Base-by-base conservation (phyloP, 2,113 vertebrate species). In the Chaetodon auriga region DNA sequence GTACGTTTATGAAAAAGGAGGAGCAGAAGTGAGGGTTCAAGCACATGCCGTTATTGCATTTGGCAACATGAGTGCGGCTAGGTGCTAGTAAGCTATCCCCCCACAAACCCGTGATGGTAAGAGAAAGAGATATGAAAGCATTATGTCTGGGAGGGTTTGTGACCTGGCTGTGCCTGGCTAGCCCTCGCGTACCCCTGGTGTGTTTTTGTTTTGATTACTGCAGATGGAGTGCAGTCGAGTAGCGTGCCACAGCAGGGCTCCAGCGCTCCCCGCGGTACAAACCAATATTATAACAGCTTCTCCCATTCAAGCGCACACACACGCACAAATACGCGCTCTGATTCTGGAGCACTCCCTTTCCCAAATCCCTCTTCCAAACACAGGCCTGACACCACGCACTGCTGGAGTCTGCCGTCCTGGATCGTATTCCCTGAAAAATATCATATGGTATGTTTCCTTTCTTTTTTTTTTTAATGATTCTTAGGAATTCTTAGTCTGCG, bases 211-310 rank as follows among this genome's bases (percentile, higher is more conserved):
- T 82, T 78, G 66, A 80, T 85, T 78, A 41, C 61, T 82, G 78
- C 82, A 85, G 76, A 80, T 36, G 81, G 80, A 90, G 85, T 68
- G 77, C 60, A 64, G 87, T 45, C 35, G 83, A 85, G 85, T 90
- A 84, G 88, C 90, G 87, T 92, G 87, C 89, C 83, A 81, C 80
- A 80, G 88, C 81, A 57, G 68, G 78, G 65, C 76, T 87, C 30
- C 73, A 53, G 21, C 5, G 0, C 82, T 81, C 74, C 76, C 83
- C 70, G 4, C 80, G 79, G 90, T 23, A 85, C 89, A 85, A 88
- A 92, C 85, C 90, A 91, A 92, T 91, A 92, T 94, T 92, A 83
- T 88, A 93, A 85, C 90, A 90, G 85, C 88, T 87, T 91, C 82
- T 86, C 83, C 72, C 64, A 72, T 83, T 88, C 84, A 78, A 57